Percentiles rank a stretch among this genome's conserved stretches.
These are phyloP conservation scores for Scaptodrosophila lebanonensis DNA, from an alignment of 1,140 invertebrate genomes.

Conservation along the genomic window DNA sequence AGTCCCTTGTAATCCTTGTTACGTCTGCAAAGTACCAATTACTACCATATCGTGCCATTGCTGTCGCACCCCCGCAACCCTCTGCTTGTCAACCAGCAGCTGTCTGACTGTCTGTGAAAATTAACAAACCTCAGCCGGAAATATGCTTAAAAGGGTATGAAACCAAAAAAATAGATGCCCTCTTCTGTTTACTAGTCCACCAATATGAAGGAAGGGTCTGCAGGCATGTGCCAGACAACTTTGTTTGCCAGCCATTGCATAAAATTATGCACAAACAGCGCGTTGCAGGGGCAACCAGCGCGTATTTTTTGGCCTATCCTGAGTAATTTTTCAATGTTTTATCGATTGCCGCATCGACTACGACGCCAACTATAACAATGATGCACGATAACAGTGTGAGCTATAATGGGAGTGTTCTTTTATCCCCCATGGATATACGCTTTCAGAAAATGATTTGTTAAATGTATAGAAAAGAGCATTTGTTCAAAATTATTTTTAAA, in stretches of 20 bases:
- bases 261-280: constrained; percentile 48
- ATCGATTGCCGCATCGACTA: constrained; percentile 14
- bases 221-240: constrained; percentile 40
- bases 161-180: constrained; percentile 19
- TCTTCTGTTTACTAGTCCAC: background rate
- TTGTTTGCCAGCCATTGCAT: constrained; percentile 21
- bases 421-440: no score
- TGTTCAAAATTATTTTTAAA: no score
- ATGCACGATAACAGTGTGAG: no score
- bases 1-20: background rate
- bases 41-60: background rate
- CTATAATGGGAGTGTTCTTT: no score
- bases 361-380: no score
- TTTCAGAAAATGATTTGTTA: no score
- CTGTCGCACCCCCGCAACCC: background rate
- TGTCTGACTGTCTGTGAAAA: constrained; percentile 2
- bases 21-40: constrained; percentile 8
- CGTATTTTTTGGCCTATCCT: constrained; percentile 26
- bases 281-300: constrained; percentile 16
- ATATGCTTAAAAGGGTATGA: constrained; percentile 62
- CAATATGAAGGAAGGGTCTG: constrained; percentile 27
- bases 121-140: constrained; percentile 47
- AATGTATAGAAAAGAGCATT: no score
- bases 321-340: constrained; percentile 44
- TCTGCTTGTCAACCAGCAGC: background rate